Evolutionary conservation across 2,113 vertebrate genomes (phyloP).

Genomic region (Lota lota): DNA sequence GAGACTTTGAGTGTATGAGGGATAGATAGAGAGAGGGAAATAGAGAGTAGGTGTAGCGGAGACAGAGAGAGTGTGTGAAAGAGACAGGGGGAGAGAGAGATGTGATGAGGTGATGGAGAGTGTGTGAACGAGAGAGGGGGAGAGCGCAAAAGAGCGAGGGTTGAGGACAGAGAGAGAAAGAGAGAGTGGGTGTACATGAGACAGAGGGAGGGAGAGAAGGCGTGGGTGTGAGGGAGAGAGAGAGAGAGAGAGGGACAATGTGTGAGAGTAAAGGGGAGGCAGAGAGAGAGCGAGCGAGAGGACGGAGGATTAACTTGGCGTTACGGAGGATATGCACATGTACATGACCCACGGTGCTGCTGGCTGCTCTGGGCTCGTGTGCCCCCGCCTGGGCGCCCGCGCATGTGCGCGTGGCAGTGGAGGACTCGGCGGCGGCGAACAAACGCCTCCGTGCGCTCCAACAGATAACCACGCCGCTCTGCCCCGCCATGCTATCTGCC

Average conservation of each 20-base stretch:
- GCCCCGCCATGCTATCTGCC: constrained; percentile 17
- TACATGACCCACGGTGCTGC: constrained; percentile 10
- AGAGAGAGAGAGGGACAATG: neutral
- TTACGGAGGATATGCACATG: constrained; percentile 40
- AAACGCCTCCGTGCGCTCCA: constrained; percentile 42
- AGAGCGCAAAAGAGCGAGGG: neutral
- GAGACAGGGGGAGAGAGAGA: neutral
- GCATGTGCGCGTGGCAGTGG: too few species aligned
- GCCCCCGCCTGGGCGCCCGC: too few species aligned
- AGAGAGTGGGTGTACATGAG: neutral
- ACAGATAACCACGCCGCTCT: constrained; percentile 49
- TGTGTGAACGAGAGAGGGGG: constrained; percentile 12
- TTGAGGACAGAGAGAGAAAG: neutral
- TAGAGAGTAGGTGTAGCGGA: constrained; percentile 11
- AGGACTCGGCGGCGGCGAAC: neutral
- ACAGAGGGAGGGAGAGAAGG: neutral
- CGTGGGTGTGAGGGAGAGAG: neutral
- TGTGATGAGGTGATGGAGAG: neutral
- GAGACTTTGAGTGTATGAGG: neutral
- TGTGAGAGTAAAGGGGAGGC: neutral
- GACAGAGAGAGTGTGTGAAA: neutral
- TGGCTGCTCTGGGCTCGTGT: too few species aligned
- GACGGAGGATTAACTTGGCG: constrained; percentile 47
- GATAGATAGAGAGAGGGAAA: constrained; percentile 38
- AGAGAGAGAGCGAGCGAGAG: neutral